A percentile compares a stretch with the other conserved stretches of the same genome.
These are phyloP conservation scores for Microtus oregoni DNA, from an alignment of 2,113 vertebrate species.

Conservation along the genomic window DNA sequence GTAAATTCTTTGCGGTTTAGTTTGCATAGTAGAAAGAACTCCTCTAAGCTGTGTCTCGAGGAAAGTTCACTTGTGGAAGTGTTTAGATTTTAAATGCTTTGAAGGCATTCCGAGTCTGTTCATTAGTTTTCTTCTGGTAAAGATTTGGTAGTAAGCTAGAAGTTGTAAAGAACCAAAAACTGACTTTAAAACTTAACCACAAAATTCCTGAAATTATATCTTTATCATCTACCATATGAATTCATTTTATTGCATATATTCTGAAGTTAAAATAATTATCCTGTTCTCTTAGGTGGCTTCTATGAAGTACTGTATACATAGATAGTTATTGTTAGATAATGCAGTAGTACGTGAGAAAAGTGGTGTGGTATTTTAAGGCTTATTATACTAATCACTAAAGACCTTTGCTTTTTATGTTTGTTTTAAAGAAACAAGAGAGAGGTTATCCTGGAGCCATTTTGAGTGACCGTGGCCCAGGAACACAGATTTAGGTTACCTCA, in stretches of 20 bases:
- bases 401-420: background rate
- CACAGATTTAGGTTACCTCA: background rate
- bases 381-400: slow-evolving; percentile 33
- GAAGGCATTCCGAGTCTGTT: slow-evolving; percentile 20
- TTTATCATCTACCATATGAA: slow-evolving; percentile 44
- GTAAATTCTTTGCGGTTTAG: slow-evolving; percentile 28
- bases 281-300: slow-evolving; percentile 2
- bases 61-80: slow-evolving; percentile 34
- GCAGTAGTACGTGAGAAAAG: background rate
- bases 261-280: slow-evolving; percentile 5
- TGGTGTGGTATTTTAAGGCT: background rate
- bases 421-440: background rate
- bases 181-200: background rate
- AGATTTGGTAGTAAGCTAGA: slow-evolving; percentile 18
- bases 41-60: slow-evolving; percentile 20
- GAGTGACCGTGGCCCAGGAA: background rate
- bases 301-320: background rate
- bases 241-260: slow-evolving; percentile 59
- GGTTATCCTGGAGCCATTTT: background rate
- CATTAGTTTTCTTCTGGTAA: background rate
- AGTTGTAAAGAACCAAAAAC: slow-evolving; percentile 47
- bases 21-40: slow-evolving; percentile 61
- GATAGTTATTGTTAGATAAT: slow-evolving; percentile 44
- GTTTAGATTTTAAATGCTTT: slow-evolving; percentile 13
- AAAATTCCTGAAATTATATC: slow-evolving; percentile 10